Base-by-base conservation (phyloP, 2,113 vertebrate genomes). In the Chloropsis cyanopogon region DNA sequence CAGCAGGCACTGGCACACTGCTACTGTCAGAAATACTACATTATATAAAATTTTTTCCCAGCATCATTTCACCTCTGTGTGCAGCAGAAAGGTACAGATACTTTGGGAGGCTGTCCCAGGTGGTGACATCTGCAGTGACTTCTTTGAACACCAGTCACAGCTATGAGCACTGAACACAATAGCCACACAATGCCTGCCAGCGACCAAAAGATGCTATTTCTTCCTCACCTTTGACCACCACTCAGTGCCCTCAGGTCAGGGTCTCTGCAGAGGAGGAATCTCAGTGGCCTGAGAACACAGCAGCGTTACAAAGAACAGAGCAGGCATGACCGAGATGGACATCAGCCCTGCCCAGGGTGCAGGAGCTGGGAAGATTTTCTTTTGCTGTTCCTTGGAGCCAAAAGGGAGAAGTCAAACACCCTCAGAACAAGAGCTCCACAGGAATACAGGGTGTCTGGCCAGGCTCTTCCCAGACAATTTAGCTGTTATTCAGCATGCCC, bases 251-350 rank as follows among this genome's bases (percentile, higher is more conserved):
- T 82, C 25, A n/a, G 59, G 53, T 76, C 71, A 56, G 4, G 24
- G 59, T 60, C 83, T 42, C 57, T 52, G 21, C 2, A 6, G 57
- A 91, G 63, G 21, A 71, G 65, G 75, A 29, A 37, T 37, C 79
- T 71, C 6, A 0, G 47, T 75, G 80, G 71, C 50, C 73, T 61
- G 78, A 84, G 64, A 77, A 35, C 59, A 29, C 2, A 4, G 60
- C 2, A 3, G n/a, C 31, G 47, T 49, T 66, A 44, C 66, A 66
- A 53, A 93, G 66, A 2, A 57, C 41, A 72, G 72, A 64, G 52
- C 57, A 71, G 84, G 10, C 0, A 0, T 61, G 59, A 65, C 50
- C 0, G 0, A 70, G 73, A 20, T 9, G 7, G 73, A 4, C 26
- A n/a, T 14, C 28, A 46, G 31, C 28, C 61, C 52, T 54, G 66